Conservation (phyloP, 2,113 vertebrate genomes). For the Herpetotheres cachinnans region DNA sequence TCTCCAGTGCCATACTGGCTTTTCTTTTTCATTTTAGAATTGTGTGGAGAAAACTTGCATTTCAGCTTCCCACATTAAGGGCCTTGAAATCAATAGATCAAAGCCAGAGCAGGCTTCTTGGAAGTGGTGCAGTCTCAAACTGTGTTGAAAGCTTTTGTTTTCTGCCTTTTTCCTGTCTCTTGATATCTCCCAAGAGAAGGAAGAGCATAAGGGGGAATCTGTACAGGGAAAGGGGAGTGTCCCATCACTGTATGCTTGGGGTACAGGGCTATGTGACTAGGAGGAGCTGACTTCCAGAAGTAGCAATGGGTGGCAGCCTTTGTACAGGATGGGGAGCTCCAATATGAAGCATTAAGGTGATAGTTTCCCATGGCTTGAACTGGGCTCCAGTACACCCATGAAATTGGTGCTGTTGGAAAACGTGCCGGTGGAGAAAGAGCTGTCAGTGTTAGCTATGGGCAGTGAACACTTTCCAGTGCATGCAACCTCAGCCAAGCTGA, state of each 20-base stretch:
- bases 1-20: not conserved
- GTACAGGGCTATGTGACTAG: not conserved
- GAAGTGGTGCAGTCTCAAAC: slow-evolving; percentile 11
- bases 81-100: slow-evolving; percentile 46
- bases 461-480: not conserved
- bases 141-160: slow-evolving; percentile 50
- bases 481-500: not conserved
- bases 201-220: not conserved
- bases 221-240: not conserved
- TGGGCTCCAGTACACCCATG: not conserved
- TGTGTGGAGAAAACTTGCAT: not conserved
- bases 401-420: not conserved
- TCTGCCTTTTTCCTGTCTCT: not conserved
- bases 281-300: not conserved
- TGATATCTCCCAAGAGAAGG: not conserved
- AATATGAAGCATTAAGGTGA: not conserved
- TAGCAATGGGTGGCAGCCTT: not conserved
- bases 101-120: slow-evolving; percentile 11
- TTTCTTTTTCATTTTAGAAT: not conserved
- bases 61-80: slow-evolving; percentile 45
- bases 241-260: rapidly evolving
- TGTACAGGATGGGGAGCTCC: not conserved
- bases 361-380: not conserved
- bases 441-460: not conserved
- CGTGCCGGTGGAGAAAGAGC: not conserved